A percentile compares a stretch with the other conserved stretches of the same genome.
Evolutionary conservation across 2,888 invertebrate genomes (phyloP).

Genomic region (Spodoptera littoralis): DNA sequence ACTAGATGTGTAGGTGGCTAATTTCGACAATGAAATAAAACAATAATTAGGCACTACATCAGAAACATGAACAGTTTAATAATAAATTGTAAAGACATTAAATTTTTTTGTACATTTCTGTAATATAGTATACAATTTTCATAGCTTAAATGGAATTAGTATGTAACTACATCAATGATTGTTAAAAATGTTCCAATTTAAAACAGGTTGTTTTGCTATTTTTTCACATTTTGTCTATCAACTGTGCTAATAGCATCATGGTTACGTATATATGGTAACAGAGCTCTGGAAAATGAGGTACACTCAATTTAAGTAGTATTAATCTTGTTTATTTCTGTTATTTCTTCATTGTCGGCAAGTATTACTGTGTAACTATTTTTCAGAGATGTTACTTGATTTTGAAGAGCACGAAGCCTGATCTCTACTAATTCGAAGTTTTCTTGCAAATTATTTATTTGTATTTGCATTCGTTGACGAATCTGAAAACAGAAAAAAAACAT

Average conservation of each 20-base stretch:
- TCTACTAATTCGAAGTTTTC: conserved; percentile 92
- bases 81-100: conserved; percentile 15
- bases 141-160: conserved; percentile 16
- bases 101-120: conserved; percentile 16
- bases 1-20: neutral
- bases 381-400: conserved; percentile 90
- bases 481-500: conserved; percentile 61
- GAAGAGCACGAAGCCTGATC: conserved; percentile 89
- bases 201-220: conserved; percentile 15
- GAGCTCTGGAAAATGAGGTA: neutral
- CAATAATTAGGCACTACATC: conserved; percentile 2
- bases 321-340: conserved; percentile 47
- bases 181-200: conserved; percentile 22
- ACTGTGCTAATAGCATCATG: neutral
- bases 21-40: conserved; percentile 30
- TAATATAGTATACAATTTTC: conserved; percentile 1
- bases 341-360: conserved; percentile 70
- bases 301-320: conserved; percentile 23
- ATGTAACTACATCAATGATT: neutral
- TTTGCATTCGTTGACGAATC: conserved; percentile 92
- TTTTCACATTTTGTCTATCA: conserved; percentile 13
- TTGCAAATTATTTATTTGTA: conserved; percentile 90
- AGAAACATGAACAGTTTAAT: conserved; percentile 30
- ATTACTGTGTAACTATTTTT: conserved; percentile 81
- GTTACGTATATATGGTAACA: conserved; percentile 7